These are phyloP conservation scores for Callyntrura guangdongensis DNA, from an alignment of 2,888 invertebrate genomes.

Conservation along the genomic window DNA sequence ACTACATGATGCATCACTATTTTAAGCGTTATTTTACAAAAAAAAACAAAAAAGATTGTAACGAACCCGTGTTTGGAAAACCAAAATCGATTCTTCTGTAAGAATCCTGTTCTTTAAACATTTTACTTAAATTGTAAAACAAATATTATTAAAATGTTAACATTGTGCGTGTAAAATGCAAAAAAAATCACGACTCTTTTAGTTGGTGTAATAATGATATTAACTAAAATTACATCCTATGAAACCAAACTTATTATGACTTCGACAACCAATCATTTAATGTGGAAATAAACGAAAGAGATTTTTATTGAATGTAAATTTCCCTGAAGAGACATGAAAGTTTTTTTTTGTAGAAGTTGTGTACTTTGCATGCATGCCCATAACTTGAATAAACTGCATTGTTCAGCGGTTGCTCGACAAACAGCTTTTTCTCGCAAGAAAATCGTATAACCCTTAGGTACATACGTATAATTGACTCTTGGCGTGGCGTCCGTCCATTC, in stretches of 20 bases:
- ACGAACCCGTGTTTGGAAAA: conserved; percentile 45
- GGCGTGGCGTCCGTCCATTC: neutral
- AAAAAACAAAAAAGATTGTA: conserved; percentile 29
- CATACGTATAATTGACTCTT: conserved; percentile 1
- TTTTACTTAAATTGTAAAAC: conserved; percentile 21
- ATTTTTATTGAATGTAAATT: conserved; percentile 74
- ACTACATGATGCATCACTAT: neutral
- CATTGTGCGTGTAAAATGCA: conserved; percentile 4
- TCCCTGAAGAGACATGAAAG: neutral
- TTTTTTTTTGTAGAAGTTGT: too few species aligned
- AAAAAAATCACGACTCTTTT: conserved; percentile 20
- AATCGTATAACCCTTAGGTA: too few species aligned
- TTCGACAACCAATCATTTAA: conserved; percentile 70
- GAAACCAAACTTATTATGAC: conserved; percentile 54
- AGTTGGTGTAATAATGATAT: conserved; percentile 30
- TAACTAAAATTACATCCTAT: conserved; percentile 5
- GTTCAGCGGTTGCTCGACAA: neutral
- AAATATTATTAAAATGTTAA: conserved; percentile 14
- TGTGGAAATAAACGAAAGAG: conserved; percentile 76
- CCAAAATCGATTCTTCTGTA: conserved; percentile 29
- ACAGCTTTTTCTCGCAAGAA: neutral
- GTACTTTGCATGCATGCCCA: neutral
- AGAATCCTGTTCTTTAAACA: conserved; percentile 54
- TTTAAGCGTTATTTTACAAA: conserved; percentile 42
- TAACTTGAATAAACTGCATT: neutral